Evolutionary conservation across 2,113 vertebrate genomes (phyloP), one percentile per base, ranked within the genome.

Genomic region (Casuarius casuarius): DNA sequence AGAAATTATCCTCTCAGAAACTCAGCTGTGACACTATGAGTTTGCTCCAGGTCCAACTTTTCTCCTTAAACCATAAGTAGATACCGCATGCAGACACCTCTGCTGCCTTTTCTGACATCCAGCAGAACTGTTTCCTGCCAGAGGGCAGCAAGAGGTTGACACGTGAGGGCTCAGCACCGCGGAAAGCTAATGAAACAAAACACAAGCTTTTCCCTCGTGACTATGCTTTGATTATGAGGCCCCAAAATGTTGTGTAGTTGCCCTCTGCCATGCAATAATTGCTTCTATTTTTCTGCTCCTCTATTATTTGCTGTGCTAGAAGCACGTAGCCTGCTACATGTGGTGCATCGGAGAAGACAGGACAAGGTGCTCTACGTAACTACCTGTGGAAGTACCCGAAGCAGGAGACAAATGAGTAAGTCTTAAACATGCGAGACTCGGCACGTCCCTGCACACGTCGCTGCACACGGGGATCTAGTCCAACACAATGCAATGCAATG

Each of bases 1-100:
- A 89, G 63, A 76, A 86, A 94, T 89, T 79, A 95, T 52, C 56
- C 58, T 94, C 92, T 91, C 94, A 93, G 89, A 97, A 97, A 95
- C 62, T 59, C 42, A 75, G 74, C 62, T 87, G 46, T 73, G 96
- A 95, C 78, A 80, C 38, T 62, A 58, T 5, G 66, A 63, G 28
- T 80, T 90, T 70, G 31, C 65, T 46, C 20, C n/a, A 58, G 63
- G 56, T 42, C 67, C 88, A 71, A 76, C 31, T 59, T 74, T 87
- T 88, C 46, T n/a, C 28, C 67, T 77, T 80, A 90, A 83, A 94
- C 82, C 11, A 79, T 42, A 76, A 92, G 17, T 31, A 54, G 40
- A 51, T 52, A 58, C 11, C 44, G 16, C 44, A 84, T 28, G 35
- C 65, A 92, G 84, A 59, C 31, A 31, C 59, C 29, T 79, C 51